Conservation (phyloP, 64 coral and sea anemone species). For the Stichodactyla mertensii region DNA sequence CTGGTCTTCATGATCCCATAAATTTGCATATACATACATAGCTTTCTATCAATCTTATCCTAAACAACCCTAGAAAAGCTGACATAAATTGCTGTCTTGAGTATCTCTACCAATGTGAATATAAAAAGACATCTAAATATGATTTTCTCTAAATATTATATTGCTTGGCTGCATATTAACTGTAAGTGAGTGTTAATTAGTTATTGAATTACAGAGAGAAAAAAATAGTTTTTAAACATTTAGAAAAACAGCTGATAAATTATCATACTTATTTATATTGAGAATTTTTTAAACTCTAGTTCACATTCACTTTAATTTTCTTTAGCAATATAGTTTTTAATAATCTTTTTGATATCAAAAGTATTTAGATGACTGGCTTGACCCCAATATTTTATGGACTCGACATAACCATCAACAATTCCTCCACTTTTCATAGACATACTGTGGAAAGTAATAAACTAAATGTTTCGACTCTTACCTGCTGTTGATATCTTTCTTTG, state of each 20-base stretch:
- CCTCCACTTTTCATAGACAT: neutral
- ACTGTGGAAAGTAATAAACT: neutral
- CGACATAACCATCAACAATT: neutral
- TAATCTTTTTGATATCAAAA: neutral
- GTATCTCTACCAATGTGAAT: too few species aligned
- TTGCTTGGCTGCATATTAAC: neutral
- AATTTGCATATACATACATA: too few species aligned
- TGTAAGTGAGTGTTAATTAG: neutral
- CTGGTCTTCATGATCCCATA: too few species aligned
- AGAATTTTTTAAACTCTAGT: neutral
- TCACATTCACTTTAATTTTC: neutral
- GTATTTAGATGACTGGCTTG: neutral
- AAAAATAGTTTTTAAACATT: neutral
- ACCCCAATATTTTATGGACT: slow-evolving; percentile 5
- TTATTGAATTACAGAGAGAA: neutral
- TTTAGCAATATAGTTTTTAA: neutral
- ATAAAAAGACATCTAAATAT: too few species aligned
- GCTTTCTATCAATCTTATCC: too few species aligned
- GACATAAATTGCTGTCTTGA: too few species aligned
- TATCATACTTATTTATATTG: neutral
- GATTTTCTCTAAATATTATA: neutral
- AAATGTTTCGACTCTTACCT: slow-evolving; percentile 22
- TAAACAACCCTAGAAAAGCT: too few species aligned
- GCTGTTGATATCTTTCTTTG: slow-evolving; percentile 62
- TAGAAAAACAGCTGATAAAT: neutral